phyloP scores from a whole-genome alignment of 2,888 invertebrate species.

The Rhingia rostrata region DNA sequence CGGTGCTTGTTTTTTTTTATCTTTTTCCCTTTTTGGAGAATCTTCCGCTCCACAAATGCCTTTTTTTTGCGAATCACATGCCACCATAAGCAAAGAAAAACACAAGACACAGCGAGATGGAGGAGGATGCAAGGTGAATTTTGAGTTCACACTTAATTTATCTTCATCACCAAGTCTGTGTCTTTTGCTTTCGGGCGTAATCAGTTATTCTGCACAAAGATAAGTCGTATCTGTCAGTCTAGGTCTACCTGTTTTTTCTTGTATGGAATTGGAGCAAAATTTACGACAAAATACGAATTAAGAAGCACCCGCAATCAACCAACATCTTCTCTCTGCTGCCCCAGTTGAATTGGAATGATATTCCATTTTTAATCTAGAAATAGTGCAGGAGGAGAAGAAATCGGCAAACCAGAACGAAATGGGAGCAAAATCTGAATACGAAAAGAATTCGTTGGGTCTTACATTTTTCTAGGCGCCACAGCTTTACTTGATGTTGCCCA shows the following conservation, averaged over 20 bases:
- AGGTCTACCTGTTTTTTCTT: conserved; percentile 23
- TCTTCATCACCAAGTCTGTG: not conserved
- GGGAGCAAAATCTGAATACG: conserved; percentile 46
- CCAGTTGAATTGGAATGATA: conserved; percentile 43
- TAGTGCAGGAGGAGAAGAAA: conserved; percentile 27
- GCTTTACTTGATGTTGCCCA: conserved; percentile 31
- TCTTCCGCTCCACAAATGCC: too few species aligned
- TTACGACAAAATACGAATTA: conserved; percentile 54
- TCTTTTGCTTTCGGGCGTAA: conserved; percentile 14
- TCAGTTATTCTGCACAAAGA: conserved; percentile 36
- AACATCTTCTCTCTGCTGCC: conserved; percentile 49
- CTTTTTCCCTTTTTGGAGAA: not conserved
- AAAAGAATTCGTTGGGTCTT: conserved; percentile 43
- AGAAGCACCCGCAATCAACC: not conserved
- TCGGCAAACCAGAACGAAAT: conserved; percentile 19
- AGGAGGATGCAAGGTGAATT: not conserved
- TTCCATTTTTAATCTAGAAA: conserved; percentile 27
- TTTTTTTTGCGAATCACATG: not conserved
- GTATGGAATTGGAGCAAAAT: conserved; percentile 63
- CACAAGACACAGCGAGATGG: not conserved
- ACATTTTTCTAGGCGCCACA: conserved; percentile 58
- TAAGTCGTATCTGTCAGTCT: conserved; percentile 14
- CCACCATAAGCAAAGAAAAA: not conserved
- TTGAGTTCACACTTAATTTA: conserved; percentile 4
- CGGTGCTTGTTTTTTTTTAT: not conserved